Evolutionary conservation across 64 coral and sea anemone genomes (phyloP).

Genomic region (Porites australiensis): DNA sequence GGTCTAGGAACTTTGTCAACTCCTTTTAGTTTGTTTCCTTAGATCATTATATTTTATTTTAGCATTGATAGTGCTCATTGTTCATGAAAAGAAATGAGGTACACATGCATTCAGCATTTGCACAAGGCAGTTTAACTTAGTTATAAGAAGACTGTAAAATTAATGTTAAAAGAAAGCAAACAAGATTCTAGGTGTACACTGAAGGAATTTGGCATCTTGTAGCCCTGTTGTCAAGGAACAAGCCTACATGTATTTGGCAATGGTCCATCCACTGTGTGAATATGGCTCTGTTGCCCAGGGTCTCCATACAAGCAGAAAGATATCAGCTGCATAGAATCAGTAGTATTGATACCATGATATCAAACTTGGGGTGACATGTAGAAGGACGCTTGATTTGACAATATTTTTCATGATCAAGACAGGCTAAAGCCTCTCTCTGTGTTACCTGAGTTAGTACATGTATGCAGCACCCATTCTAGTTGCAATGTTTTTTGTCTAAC

Average conservation of each 20-base stretch:
- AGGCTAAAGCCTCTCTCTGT: background rate
- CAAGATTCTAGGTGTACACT: slow-evolving; percentile 24
- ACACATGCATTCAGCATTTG: too few relatives aligned
- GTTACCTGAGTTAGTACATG: background rate
- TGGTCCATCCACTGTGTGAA: background rate
- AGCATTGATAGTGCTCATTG: too few relatives aligned
- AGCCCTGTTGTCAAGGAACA: slow-evolving; percentile 7
- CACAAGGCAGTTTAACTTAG: too few relatives aligned
- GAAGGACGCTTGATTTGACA: background rate
- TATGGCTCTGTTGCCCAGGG: slow-evolving; percentile 12
- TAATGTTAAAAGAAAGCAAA: slow-evolving; percentile 49
- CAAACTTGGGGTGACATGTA: background rate
- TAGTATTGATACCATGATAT: background rate
- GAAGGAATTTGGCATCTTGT: background rate
- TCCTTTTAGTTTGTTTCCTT: too few relatives aligned
- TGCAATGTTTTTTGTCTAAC: background rate
- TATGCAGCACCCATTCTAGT: background rate
- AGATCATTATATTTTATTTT: too few relatives aligned
- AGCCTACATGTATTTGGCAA: background rate
- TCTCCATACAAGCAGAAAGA: slow-evolving; percentile 28
- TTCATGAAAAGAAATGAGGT: too few relatives aligned
- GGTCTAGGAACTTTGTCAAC: too few relatives aligned
- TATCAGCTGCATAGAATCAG: background rate
- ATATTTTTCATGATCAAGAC: background rate
- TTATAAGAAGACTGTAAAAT: background rate